Conservation (phyloP, 2,888 invertebrate species). For the Scaptodrosophila latifasciaeformis region DNA sequence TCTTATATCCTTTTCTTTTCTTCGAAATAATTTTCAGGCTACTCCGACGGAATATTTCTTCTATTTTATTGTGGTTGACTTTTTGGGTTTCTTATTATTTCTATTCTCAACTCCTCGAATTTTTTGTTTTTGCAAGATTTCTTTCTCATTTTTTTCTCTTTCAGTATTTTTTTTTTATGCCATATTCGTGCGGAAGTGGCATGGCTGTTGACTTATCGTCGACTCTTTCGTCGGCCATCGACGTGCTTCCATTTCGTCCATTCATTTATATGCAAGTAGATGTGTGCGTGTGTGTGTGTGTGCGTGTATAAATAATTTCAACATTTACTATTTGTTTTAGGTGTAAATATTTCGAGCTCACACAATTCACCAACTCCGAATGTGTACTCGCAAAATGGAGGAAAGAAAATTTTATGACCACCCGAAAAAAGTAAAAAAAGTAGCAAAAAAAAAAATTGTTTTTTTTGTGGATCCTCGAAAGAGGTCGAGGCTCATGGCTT, state of each 20-base stretch:
- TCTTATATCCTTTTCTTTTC: too few species aligned
- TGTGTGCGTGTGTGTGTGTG: constrained; percentile 30
- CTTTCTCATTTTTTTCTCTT: neutral
- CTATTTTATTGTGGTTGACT: too few species aligned
- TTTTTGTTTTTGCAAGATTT: neutral
- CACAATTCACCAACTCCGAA: too few species aligned
- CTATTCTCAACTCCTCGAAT: too few species aligned
- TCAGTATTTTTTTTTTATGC: constrained; percentile 37
- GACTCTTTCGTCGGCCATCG: constrained; percentile 50
- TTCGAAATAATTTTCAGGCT: too few species aligned
- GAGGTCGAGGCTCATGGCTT: constrained; percentile 71
- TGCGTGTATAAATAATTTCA: constrained; percentile 63
- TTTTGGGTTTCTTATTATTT: too few species aligned
- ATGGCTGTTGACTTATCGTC: constrained; percentile 64
- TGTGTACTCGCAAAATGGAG: neutral
- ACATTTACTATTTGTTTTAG: constrained; percentile 63
- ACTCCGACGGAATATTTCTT: too few species aligned
- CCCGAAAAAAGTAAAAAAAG: constrained; percentile 16
- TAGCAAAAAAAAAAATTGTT: too few species aligned
- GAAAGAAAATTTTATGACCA: too few species aligned
- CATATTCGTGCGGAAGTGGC: constrained; percentile 56
- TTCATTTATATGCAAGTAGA: constrained; percentile 2
- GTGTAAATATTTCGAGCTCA: constrained; percentile 69
- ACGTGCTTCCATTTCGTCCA: constrained; percentile 31
- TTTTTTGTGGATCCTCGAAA: neutral